A percentile compares a stretch with the other conserved stretches of the same genome.
phyloP scores from a whole-genome alignment of 2,113 vertebrate genomes.

The Pipa parva region DNA sequence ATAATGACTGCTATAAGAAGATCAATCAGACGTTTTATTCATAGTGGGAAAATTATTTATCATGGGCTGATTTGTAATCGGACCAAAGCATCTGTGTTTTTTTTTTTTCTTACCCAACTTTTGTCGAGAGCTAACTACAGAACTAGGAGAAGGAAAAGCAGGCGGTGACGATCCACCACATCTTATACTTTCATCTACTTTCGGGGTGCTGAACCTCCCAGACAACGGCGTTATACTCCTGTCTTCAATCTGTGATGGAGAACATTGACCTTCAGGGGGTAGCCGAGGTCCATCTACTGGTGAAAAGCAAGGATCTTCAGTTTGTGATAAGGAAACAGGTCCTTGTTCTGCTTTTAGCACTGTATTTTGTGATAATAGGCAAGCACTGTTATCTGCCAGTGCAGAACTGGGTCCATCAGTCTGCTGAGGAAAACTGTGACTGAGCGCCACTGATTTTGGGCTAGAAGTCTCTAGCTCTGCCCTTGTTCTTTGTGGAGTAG shows the following conservation, averaged over 20 bases:
- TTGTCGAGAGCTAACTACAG: slow-evolving; percentile 44
- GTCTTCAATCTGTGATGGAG: slow-evolving; percentile 8
- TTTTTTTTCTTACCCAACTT: slow-evolving; percentile 69
- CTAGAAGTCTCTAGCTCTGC: slow-evolving; percentile 4
- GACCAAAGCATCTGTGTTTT: too few species aligned
- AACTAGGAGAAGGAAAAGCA: not conserved
- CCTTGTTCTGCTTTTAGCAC: not conserved
- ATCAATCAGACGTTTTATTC: too few species aligned
- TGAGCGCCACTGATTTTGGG: not conserved
- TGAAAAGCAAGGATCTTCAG: not conserved
- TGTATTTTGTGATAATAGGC: not conserved
- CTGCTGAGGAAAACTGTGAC: slow-evolving; percentile 1
- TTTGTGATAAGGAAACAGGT: slow-evolving; percentile 4
- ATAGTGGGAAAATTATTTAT: too few species aligned
- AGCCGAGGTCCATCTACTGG: slow-evolving; percentile 13
- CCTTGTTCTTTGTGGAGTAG: not conserved
- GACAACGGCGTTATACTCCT: not conserved
- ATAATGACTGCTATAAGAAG: too few species aligned
- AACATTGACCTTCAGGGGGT: slow-evolving; percentile 11
- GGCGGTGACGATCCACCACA: not conserved
- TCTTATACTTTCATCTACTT: slow-evolving; percentile 13
- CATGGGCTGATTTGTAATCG: too few species aligned
- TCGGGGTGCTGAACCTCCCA: not conserved
- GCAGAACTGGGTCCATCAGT: slow-evolving; percentile 9
- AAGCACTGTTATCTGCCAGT: not conserved